phyloP scores from a whole-genome alignment of 2,888 invertebrate genomes.

The Agrilus mali region DNA sequence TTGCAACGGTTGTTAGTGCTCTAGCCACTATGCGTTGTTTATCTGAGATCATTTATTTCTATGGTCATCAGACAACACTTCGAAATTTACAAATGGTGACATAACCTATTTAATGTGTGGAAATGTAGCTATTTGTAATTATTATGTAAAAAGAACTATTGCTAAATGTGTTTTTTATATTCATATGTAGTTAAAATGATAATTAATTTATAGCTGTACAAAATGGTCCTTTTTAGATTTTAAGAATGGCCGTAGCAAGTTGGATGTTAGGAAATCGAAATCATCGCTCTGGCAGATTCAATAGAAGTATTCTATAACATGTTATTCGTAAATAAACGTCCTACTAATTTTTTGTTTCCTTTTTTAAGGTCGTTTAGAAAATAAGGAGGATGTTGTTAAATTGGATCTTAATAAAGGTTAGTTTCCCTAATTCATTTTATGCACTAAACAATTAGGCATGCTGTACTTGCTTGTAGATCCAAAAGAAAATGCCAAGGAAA shows the following conservation, averaged over 20 bases:
- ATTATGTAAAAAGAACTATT: conserved; percentile 10
- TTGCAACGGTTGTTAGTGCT: too few relatives aligned
- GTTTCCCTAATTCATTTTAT: conserved; percentile 1
- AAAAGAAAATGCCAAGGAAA: conserved; percentile 50
- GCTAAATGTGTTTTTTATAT: conserved; percentile 8
- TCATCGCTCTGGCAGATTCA: conserved; percentile 36
- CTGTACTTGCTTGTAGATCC: conserved; percentile 29
- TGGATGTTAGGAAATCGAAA: conserved; percentile 39
- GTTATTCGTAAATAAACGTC: not conserved
- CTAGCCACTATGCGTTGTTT: too few relatives aligned
- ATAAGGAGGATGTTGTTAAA: conserved; percentile 47
- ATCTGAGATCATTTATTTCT: too few relatives aligned
- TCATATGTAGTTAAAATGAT: conserved; percentile 6
- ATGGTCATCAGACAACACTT: not conserved
- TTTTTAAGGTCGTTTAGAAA: conserved; percentile 37
- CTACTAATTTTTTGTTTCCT: conserved; percentile 1
- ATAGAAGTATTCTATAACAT: conserved; percentile 26
- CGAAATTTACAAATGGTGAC: conserved; percentile 7
- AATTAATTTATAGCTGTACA: conserved; percentile 4
- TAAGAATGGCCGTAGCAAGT: conserved; percentile 39
- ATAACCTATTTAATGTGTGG: conserved; percentile 17
- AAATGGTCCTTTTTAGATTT: conserved; percentile 6
- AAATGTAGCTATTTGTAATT: conserved; percentile 17
- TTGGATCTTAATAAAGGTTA: conserved; percentile 41
- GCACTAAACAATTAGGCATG: not conserved